Evolutionary conservation across 2,113 vertebrate species (phyloP).

Genomic region (Tychaedon coryphoeus): DNA sequence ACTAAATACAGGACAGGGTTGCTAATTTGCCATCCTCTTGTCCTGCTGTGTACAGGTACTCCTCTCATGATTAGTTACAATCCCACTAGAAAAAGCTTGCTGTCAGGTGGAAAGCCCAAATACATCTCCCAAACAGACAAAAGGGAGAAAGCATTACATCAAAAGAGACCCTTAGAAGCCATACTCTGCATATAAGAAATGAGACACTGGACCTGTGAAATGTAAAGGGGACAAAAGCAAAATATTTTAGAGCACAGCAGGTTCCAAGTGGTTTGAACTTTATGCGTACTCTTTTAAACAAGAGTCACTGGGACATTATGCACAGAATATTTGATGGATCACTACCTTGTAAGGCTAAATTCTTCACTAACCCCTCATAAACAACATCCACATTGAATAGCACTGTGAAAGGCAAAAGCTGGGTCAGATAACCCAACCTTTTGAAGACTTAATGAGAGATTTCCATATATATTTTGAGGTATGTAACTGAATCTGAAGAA

Average conservation of each 20-base stretch:
- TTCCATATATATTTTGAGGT: background rate
- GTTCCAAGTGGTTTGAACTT: background rate
- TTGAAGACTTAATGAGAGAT: conserved; percentile 4
- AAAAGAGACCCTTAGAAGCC: background rate
- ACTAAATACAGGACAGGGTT: background rate
- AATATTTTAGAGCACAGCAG: background rate
- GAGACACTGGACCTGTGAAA: background rate
- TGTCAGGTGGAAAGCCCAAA: background rate
- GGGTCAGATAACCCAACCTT: background rate
- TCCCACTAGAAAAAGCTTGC: background rate
- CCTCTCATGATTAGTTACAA: background rate
- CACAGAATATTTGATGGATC: background rate
- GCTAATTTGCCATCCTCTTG: background rate
- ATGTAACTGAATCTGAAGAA: background rate
- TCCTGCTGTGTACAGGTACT: background rate
- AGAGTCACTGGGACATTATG: background rate
- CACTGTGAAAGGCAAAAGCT: background rate
- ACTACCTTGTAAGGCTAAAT: background rate
- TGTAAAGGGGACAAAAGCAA: background rate
- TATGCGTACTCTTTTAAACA: background rate
- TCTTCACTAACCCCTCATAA: background rate
- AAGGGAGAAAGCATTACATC: background rate
- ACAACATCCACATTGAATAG: background rate
- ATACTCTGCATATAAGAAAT: background rate
- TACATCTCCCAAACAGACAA: background rate